A percentile compares a stretch with the other conserved stretches of the same genome.
Evolutionary conservation across 2,888 invertebrate genomes (phyloP).

Genomic region (Rotaria macrura): DNA sequence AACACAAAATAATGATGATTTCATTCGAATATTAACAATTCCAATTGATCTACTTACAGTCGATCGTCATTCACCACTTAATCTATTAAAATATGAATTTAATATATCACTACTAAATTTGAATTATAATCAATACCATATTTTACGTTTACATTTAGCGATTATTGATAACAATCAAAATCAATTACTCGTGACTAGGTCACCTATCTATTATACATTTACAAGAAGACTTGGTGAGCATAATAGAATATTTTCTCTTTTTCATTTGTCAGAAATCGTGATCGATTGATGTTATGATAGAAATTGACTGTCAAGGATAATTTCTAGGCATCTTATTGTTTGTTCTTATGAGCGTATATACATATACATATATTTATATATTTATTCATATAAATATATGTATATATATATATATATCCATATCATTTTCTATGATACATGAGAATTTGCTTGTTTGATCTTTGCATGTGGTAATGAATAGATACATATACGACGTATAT

Average conservation of each 20-base stretch:
- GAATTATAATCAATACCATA: background rate
- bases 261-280: background rate
- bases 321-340: background rate
- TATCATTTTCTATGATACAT: background rate
- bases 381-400: too few species aligned
- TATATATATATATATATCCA: background rate
- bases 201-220: background rate
- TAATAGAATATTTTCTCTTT: background rate
- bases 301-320: background rate
- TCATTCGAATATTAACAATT: background rate
- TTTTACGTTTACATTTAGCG: background rate
- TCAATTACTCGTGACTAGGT: background rate
- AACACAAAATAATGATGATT: background rate
- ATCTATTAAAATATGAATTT: background rate
- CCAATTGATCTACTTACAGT: background rate
- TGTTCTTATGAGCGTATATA: background rate
- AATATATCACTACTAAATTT: background rate
- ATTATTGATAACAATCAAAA: background rate
- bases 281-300: background rate
- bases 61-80: background rate
- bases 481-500: background rate
- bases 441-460: background rate
- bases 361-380: background rate
- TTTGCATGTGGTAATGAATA: slow-evolving; percentile 7
- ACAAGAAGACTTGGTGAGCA: background rate